Evolutionary conservation across 2,113 vertebrate genomes (phyloP), one percentile per base, ranked within the genome.

Genomic region (Copsychus sechellarum): DNA sequence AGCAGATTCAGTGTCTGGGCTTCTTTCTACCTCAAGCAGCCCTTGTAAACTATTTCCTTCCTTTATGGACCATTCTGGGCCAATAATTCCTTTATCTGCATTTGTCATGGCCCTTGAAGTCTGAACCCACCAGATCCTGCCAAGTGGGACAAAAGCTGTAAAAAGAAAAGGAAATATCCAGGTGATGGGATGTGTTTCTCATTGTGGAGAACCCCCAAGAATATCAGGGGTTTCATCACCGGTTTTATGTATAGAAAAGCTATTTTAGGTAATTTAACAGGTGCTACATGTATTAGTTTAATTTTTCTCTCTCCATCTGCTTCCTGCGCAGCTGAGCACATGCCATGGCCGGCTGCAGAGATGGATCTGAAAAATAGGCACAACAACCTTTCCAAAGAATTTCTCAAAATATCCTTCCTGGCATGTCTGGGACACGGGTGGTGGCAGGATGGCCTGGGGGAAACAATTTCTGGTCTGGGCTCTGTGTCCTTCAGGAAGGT

Each of bases 181-280:
- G 45, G 15, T 0, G 4, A 40, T 43, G 60, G 69, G 65, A 28
- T 3, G 2, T 0, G 1, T 11, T 81, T 47, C 77, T 86, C 60
- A 12, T 65, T 81, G 43, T 33, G 60, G 74, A 90, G 24, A 64
- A 33, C 17, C 48, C 43, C 43, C 23, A 38, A 51, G 22, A 60
- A 15, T 43, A 45, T 17, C 60, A 74, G 28, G 43, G 61, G 43
- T 56, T 93, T 77, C 56, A n/a, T 51, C 91, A 66, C 48, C 23
- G 8, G 9, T 5, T 11, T 86, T 87, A 89, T 89, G 83, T 81
- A 81, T 57, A 50, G 86, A 91, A 89, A 76, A 1, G 12, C 26
- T 96, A 95, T 96, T 96, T 91, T 92, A 20, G 81, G 81, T 70
- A 1, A 47, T 72, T 79, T 91, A 84, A 88, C 96, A 97, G 96